A percentile compares a stretch with the other conserved stretches of the same genome.
Evolutionary conservation across 2,888 invertebrate genomes (phyloP).

Genomic region (Cerastis rubricosa): DNA sequence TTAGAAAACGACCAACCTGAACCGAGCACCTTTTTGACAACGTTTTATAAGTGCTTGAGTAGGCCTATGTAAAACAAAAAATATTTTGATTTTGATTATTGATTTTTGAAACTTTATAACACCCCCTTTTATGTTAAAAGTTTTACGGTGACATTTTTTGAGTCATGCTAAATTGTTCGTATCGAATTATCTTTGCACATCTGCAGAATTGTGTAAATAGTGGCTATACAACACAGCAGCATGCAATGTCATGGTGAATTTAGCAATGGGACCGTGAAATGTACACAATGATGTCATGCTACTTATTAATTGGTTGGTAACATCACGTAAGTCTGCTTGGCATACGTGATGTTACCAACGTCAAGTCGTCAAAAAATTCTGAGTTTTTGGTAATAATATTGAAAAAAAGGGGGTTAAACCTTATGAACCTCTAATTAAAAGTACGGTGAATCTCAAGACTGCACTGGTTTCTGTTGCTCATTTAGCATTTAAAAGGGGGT

Average conservation of each 20-base stretch:
- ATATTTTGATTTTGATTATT: no score
- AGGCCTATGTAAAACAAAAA: no score
- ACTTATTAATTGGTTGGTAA: background rate
- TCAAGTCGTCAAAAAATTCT: background rate
- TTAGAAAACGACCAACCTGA: no score
- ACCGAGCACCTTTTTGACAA: no score
- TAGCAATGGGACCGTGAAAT: background rate
- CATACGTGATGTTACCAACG: no score
- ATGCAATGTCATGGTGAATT: background rate
- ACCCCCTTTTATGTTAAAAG: background rate
- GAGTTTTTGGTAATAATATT: background rate
- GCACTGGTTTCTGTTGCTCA: no score
- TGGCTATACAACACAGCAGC: background rate
- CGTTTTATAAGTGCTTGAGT: no score
- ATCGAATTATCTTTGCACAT: background rate
- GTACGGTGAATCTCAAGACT: no score
- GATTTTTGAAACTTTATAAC: no score
- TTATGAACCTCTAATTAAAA: no score
- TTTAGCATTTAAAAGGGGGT: no score
- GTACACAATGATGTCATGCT: background rate
- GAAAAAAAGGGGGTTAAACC: background rate
- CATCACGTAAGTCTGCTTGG: no score
- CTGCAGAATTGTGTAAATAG: background rate
- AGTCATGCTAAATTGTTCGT: background rate
- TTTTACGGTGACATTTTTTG: background rate